Evolutionary conservation across 53 echinoderm and acorn worm species (phyloP).

Genomic region (Patiria pectinifera): DNA sequence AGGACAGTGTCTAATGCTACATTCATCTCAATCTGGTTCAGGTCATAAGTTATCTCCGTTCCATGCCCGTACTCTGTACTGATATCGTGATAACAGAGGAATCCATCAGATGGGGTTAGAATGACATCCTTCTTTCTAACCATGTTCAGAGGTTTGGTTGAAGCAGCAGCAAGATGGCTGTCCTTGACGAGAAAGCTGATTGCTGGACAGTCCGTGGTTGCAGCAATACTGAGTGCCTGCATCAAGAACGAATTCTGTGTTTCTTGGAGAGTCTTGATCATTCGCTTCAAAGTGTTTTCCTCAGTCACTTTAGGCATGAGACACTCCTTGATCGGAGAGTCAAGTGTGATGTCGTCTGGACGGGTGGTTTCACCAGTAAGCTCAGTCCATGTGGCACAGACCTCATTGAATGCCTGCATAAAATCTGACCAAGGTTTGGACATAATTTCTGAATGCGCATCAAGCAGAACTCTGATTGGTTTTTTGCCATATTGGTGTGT

Average conservation of each 20-base stretch:
- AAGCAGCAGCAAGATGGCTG: slow-evolving; percentile 43
- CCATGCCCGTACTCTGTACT: slow-evolving; percentile 69
- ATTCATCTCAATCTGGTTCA: slow-evolving; percentile 63
- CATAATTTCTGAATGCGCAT: slow-evolving; percentile 9
- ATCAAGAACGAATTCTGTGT: slow-evolving; percentile 61
- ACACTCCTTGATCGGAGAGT: slow-evolving; percentile 36
- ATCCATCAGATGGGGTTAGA: neutral
- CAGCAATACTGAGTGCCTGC: slow-evolving; percentile 48
- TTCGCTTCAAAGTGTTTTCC: slow-evolving; percentile 42
- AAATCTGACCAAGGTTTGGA: slow-evolving; percentile 28
- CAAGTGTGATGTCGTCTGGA: slow-evolving; percentile 24
- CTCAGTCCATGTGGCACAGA: slow-evolving; percentile 60
- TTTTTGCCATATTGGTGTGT: slow-evolving; percentile 32
- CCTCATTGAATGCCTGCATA: slow-evolving; percentile 44
- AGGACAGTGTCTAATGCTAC: slow-evolving; percentile 46
- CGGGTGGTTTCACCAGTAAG: slow-evolving; percentile 31
- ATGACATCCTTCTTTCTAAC: slow-evolving; percentile 32
- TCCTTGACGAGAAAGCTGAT: slow-evolving; percentile 57
- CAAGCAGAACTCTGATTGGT: slow-evolving; percentile 1
- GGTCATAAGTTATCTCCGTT: slow-evolving; percentile 47
- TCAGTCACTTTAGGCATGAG: slow-evolving; percentile 39
- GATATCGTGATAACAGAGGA: slow-evolving; percentile 50
- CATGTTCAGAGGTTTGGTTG: slow-evolving; percentile 57
- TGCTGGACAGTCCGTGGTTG: slow-evolving; percentile 46
- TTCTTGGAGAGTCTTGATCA: slow-evolving; percentile 47